A percentile compares a stretch with the other conserved stretches of the same genome.
Evolutionary conservation across 1,140 invertebrate species (phyloP).

Genomic region (Brachionus asplanchnoidis): DNA sequence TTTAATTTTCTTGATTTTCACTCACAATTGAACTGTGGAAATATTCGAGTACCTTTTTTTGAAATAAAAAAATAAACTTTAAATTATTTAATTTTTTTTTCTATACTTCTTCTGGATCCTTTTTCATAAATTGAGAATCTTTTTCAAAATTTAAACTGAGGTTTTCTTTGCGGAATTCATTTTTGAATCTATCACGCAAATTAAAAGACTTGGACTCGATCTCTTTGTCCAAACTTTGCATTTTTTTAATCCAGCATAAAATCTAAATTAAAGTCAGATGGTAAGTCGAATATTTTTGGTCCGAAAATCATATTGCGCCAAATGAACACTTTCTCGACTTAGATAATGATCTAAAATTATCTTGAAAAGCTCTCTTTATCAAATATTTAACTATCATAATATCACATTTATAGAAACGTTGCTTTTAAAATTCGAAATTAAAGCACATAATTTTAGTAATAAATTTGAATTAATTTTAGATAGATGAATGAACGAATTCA

Average conservation of each 20-base stretch:
- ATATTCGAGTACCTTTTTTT: not conserved
- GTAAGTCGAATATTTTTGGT: not conserved
- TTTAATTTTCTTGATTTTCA: not conserved
- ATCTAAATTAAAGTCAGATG: not conserved
- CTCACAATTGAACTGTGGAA: conserved; percentile 37
- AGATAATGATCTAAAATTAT: not conserved
- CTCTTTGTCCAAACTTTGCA: not conserved
- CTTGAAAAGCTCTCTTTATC: not conserved
- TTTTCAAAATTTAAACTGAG: conserved; percentile 31
- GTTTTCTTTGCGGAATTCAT: conserved; percentile 29
- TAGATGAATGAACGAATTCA: not conserved
- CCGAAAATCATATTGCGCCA: not conserved
- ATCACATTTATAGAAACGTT: not conserved
- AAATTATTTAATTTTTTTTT: not conserved
- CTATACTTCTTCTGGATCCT: conserved; percentile 14
- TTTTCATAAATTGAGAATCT: conserved; percentile 25
- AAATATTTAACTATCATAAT: not conserved
- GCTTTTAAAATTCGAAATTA: not conserved
- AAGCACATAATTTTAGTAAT: not conserved
- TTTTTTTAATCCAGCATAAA: not conserved
- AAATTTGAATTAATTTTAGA: not conserved
- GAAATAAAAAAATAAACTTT: not conserved
- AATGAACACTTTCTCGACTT: not conserved
- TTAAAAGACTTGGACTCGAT: not conserved
- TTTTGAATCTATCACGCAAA: not conserved